Evolutionary conservation across 2,113 vertebrate genomes (phyloP).

Genomic region (Anthoscopus minutus): DNA sequence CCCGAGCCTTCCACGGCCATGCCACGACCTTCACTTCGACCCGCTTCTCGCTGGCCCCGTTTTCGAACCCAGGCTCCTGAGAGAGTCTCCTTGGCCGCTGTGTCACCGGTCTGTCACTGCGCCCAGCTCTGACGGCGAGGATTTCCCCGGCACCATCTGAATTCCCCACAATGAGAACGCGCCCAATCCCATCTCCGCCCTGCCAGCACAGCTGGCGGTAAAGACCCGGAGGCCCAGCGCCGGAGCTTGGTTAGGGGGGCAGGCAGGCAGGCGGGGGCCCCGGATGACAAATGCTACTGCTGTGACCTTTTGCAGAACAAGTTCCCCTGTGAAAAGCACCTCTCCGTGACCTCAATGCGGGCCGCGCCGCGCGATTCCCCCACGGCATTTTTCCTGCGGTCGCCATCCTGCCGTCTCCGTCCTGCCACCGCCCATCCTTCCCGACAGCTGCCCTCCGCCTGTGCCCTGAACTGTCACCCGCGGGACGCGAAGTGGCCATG

Average conservation of each 20-base stretch:
- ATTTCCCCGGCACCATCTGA: background rate
- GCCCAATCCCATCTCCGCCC: background rate
- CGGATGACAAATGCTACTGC: background rate
- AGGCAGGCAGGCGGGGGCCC: background rate
- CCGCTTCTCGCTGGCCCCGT: background rate
- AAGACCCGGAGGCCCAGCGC: background rate
- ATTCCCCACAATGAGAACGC: background rate
- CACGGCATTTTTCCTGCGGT: background rate
- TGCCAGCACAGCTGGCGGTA: rapidly evolving
- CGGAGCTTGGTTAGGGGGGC: background rate
- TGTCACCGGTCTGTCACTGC: background rate
- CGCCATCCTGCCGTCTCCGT: background rate
- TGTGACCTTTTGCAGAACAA: background rate
- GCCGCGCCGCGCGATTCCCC: background rate
- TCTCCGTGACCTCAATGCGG: background rate
- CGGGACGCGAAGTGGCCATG: background rate
- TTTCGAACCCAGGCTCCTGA: rapidly evolving
- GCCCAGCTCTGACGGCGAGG: background rate
- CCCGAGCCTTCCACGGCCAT: background rate
- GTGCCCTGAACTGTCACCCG: background rate
- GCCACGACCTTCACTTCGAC: background rate
- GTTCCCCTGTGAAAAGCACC: background rate
- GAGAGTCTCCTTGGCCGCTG: rapidly evolving
- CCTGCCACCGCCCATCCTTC: background rate
- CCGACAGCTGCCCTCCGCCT: background rate